phyloP scores from a whole-genome alignment of 2,888 invertebrate species.

The Eugnorisma glareosa region DNA sequence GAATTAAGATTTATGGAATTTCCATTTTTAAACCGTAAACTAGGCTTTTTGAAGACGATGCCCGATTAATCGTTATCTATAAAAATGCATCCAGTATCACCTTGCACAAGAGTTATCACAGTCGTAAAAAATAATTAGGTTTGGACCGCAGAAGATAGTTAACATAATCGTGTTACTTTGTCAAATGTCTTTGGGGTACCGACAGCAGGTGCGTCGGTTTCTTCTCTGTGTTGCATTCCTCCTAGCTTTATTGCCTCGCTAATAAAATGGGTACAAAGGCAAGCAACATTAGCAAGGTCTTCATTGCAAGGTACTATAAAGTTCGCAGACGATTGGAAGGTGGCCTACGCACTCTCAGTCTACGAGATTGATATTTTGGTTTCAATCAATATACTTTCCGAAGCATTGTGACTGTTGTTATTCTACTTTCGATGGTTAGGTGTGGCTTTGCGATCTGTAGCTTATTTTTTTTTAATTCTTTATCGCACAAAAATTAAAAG shows the following conservation, averaged over 20 bases:
- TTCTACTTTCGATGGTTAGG: neutral
- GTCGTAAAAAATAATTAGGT: slow-evolving; percentile 31
- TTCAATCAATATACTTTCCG: slow-evolving; percentile 23
- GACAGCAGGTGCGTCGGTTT: slow-evolving; percentile 40
- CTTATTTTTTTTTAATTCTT: neutral
- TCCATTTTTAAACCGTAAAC: neutral
- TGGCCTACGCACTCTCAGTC: slow-evolving; percentile 53
- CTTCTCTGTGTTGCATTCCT: slow-evolving; percentile 23
- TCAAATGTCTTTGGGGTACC: slow-evolving; percentile 25
- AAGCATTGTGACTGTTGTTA: neutral
- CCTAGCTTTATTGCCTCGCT: slow-evolving; percentile 42
- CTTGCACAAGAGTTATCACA: slow-evolving; percentile 17
- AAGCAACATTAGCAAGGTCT: slow-evolving; percentile 59
- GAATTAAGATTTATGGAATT: neutral
- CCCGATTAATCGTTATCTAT: slow-evolving; percentile 7
- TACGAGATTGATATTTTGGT: slow-evolving; percentile 29
- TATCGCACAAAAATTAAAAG: no score
- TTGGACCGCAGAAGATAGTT: slow-evolving; percentile 29
- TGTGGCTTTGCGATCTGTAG: neutral
- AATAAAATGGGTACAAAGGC: slow-evolving; percentile 51
- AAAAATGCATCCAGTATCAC: slow-evolving; percentile 16
- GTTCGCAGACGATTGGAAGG: slow-evolving; percentile 56
- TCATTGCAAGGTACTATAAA: slow-evolving; percentile 57
- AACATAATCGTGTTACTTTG: slow-evolving; percentile 47
- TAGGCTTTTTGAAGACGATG: neutral